Percentiles rank a stretch among this genome's conserved stretches.
phyloP scores from a whole-genome alignment of 2,113 vertebrate genomes.

The Corydoras maculifer region DNA sequence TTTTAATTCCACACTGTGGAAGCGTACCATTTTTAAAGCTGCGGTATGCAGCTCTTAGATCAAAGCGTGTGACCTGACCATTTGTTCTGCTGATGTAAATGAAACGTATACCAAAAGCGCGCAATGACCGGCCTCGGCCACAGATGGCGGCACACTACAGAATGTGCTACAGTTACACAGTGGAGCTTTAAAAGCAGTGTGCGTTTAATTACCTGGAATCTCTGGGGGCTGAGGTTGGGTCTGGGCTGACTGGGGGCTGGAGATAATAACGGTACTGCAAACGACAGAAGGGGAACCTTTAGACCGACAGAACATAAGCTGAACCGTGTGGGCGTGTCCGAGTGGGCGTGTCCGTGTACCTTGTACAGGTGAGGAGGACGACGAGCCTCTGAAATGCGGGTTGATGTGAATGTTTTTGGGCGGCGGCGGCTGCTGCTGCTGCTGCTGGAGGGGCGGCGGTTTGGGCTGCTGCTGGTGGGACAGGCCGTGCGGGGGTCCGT shows the following conservation, averaged over 20 bases:
- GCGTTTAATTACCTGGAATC: slow-evolving; percentile 92
- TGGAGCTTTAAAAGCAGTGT: too few relatives aligned
- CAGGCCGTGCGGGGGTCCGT: slow-evolving; percentile 73
- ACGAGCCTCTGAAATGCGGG: slow-evolving; percentile 91
- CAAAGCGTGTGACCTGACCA: too few relatives aligned
- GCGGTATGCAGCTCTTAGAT: too few relatives aligned
- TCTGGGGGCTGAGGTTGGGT: slow-evolving; percentile 88
- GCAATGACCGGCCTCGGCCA: too few relatives aligned
- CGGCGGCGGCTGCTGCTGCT: slow-evolving; percentile 52
- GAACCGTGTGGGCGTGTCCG: too few relatives aligned
- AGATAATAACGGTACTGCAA: slow-evolving; percentile 93
- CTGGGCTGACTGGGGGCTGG: slow-evolving; percentile 89
- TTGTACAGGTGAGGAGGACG: slow-evolving; percentile 80
- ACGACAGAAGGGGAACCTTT: slow-evolving; percentile 12
- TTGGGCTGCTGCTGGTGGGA: slow-evolving; percentile 48
- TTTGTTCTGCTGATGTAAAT: too few relatives aligned
- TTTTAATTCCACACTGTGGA: too few relatives aligned
- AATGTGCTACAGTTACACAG: too few relatives aligned
- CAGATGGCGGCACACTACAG: too few relatives aligned
- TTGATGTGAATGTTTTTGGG: slow-evolving; percentile 98
- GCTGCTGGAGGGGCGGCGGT: slow-evolving; percentile 46
- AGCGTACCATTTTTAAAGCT: too few relatives aligned
- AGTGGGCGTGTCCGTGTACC: slow-evolving; percentile 55
- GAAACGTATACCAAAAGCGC: too few relatives aligned
- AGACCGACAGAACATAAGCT: too few relatives aligned